Percentiles rank a stretch among this genome's conserved stretches.
phyloP scores from a whole-genome alignment of 2,888 invertebrate species.

The Nemotelus nigrinus region DNA sequence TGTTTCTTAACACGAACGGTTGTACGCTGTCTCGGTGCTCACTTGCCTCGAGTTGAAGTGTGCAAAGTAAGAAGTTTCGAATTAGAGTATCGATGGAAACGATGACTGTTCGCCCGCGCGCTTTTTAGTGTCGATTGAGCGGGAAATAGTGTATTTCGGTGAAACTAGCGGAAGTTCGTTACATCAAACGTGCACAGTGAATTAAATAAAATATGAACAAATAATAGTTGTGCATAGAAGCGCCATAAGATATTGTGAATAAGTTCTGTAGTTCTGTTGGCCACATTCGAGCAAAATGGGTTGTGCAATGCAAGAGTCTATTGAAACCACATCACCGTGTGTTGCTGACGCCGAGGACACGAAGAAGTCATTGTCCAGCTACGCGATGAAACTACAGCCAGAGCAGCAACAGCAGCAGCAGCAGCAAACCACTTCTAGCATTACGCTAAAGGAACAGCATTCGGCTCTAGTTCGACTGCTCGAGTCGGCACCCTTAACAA shows the following conservation, averaged over 20 bases:
- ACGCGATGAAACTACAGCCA: constrained; percentile 26
- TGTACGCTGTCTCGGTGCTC: constrained; percentile 30
- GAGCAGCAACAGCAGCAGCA: constrained; percentile 1
- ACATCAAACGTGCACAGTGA: constrained; percentile 9
- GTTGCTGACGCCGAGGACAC: constrained; percentile 39
- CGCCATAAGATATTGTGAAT: constrained; percentile 13
- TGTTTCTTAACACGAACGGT: constrained; percentile 63
- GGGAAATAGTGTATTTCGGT: constrained; percentile 33
- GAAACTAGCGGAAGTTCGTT: background rate
- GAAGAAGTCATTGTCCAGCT: background rate
- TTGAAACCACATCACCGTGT: constrained; percentile 45
- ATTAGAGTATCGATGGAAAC: constrained; percentile 34
- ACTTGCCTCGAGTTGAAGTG: constrained; percentile 53
- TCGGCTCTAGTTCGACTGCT: constrained; percentile 73
- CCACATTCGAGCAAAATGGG: constrained; percentile 57
- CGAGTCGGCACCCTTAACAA: constrained; percentile 66
- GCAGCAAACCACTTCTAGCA: constrained; percentile 55
- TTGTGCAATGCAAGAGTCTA: constrained; percentile 64
- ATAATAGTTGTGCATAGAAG: constrained; percentile 16
- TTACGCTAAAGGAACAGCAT: constrained; percentile 70
- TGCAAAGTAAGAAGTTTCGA: constrained; percentile 48
- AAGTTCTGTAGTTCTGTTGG: constrained; percentile 18
- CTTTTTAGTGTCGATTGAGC: constrained; percentile 48
- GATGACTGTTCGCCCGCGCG: constrained; percentile 9
- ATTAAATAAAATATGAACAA: background rate